Evolutionary conservation across 2,113 vertebrate genomes (phyloP).

Genomic region (Apteryx mantelli): DNA sequence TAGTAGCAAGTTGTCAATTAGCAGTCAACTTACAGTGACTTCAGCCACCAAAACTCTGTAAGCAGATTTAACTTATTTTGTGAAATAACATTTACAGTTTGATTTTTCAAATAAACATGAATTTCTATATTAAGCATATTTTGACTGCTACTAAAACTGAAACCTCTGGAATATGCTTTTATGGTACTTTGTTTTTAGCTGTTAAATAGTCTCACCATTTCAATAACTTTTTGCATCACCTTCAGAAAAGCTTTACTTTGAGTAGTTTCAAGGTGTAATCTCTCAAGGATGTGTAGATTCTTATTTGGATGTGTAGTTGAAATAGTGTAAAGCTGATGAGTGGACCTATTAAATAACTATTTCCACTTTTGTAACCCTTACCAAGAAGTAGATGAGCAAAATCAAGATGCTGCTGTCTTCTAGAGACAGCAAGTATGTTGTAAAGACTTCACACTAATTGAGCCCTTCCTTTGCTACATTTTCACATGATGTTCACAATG

Average conservation of each 20-base stretch:
- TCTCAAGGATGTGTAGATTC: background rate
- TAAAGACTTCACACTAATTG: background rate
- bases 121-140: constrained; percentile 77
- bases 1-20: constrained; percentile 55
- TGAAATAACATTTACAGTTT: constrained; percentile 56
- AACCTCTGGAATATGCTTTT: constrained; percentile 18
- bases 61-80: constrained; percentile 69
- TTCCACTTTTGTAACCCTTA: background rate
- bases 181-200: background rate
- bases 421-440: background rate
- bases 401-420: background rate
- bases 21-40: constrained; percentile 55
- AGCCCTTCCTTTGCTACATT: background rate
- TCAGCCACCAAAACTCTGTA: constrained; percentile 56
- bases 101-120: constrained; percentile 69
- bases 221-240: background rate
- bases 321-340: background rate
- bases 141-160: constrained; percentile 70
- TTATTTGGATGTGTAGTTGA: background rate
- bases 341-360: background rate
- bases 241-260: background rate
- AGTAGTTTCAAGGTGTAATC: background rate
- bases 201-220: constrained; percentile 28
- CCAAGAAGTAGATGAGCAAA: background rate
- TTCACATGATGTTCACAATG: background rate